Conservation (phyloP, 2,113 vertebrate species). For the Typhlomys cinereus region DNA sequence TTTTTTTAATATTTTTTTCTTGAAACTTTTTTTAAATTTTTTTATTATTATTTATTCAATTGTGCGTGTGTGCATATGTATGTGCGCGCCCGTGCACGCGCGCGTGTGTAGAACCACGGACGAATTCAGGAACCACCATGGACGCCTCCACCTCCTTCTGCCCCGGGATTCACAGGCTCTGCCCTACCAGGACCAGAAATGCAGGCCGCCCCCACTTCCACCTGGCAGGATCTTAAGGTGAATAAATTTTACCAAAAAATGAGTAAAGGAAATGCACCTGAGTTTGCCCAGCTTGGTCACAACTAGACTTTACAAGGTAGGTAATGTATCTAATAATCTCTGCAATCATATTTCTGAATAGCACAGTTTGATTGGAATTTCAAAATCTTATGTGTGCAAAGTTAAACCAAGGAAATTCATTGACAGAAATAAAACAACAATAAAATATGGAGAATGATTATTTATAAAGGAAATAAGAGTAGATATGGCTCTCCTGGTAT, state of each 20-base stretch:
- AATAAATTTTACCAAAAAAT: background rate
- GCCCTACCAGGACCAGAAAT: too few species aligned
- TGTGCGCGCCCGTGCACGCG: too few species aligned
- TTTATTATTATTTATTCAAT: too few species aligned
- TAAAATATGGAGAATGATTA: background rate
- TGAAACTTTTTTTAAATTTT: too few species aligned
- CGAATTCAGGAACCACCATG: too few species aligned
- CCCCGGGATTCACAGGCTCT: too few species aligned
- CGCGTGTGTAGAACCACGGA: too few species aligned
- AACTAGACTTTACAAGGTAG: background rate
- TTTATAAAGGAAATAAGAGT: background rate
- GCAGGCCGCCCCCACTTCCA: too few species aligned
- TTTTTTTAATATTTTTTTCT: too few species aligned
- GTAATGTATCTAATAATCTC: background rate
- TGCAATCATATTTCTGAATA: background rate
- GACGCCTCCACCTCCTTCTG: too few species aligned
- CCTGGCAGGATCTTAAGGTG: background rate
- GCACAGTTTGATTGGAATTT: background rate
- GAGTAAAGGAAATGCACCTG: background rate
- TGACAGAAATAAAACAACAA: constrained; percentile 16
- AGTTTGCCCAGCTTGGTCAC: background rate
- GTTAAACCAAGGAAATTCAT: background rate
- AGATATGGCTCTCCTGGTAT: background rate
- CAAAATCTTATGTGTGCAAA: background rate
- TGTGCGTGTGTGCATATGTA: too few species aligned